Percentiles rank a stretch among this genome's conserved stretches.
phyloP scores from a whole-genome alignment of 2,888 invertebrate genomes.

The Cosmorhoe ocellata region DNA sequence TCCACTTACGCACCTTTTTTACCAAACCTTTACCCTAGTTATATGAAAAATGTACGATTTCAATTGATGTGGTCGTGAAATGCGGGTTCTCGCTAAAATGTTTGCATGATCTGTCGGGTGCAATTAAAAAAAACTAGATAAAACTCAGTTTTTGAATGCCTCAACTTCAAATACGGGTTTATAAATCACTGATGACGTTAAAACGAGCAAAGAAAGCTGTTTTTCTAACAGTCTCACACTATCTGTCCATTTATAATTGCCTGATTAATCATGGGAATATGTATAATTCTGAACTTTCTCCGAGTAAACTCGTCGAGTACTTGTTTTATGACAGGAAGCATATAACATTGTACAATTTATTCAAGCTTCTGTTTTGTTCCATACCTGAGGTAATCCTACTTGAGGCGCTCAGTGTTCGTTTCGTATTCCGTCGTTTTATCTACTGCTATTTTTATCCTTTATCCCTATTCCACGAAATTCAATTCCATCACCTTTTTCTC shows the following conservation, averaged over 20 bases:
- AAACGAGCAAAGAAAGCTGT: slow-evolving; percentile 12
- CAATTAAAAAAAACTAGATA: no score
- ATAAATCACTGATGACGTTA: no score
- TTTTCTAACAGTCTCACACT: slow-evolving; percentile 21
- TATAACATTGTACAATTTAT: slow-evolving; percentile 5
- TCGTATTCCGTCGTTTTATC: not conserved
- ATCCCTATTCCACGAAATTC: not conserved
- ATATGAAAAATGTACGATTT: no score
- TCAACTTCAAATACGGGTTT: no score
- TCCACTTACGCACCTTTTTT: slow-evolving; percentile 19
- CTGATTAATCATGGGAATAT: slow-evolving; percentile 32
- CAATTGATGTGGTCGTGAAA: no score
- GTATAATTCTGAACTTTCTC: slow-evolving; percentile 29
- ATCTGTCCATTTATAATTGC: slow-evolving; percentile 27
- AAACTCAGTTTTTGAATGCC: no score
- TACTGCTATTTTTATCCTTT: not conserved
- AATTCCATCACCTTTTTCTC: not conserved
- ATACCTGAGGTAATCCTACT: not conserved
- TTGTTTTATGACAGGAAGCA: slow-evolving; percentile 23
- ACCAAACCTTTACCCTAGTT: not conserved
- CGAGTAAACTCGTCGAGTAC: slow-evolving; percentile 11
- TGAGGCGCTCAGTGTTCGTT: not conserved
- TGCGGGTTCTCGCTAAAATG: no score
- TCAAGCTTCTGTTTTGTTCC: not conserved
- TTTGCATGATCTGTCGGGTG: no score